Evolutionary conservation across 2,888 invertebrate species (phyloP).

Genomic region (Liopterus haemorrhoidalis): DNA sequence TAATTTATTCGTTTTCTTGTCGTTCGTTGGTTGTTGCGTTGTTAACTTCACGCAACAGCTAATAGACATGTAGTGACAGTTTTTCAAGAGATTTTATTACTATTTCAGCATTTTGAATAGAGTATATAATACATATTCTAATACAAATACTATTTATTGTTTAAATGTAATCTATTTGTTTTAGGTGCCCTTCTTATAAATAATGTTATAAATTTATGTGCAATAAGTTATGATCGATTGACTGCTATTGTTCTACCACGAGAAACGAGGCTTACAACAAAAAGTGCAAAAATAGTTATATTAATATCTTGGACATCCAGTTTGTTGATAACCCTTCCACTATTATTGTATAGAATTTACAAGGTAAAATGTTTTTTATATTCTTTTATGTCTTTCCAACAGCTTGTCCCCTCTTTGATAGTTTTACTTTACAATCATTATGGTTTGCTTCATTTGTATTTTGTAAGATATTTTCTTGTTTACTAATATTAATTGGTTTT

Average conservation of each 20-base stretch:
- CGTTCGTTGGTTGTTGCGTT: too few species aligned
- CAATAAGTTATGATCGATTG: conserved; percentile 76
- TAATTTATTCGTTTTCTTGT: too few species aligned
- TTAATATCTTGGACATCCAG: conserved; percentile 62
- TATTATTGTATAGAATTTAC: conserved; percentile 58
- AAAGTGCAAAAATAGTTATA: conserved; percentile 60
- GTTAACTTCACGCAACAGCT: too few species aligned
- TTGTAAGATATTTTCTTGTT: too few species aligned
- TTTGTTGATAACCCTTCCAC: conserved; percentile 57
- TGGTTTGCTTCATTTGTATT: too few species aligned
- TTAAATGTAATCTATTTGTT: conserved; percentile 4
- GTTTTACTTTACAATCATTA: too few species aligned
- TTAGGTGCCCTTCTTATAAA: conserved; percentile 65
- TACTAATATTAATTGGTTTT: conserved; percentile 25
- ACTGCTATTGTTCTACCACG: conserved; percentile 71
- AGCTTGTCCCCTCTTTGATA: too few species aligned
- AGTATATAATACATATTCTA: not conserved
- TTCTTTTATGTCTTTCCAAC: too few species aligned
- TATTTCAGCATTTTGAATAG: not conserved
- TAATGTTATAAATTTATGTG: conserved; percentile 69
- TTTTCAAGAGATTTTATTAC: not conserved
- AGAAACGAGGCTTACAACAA: conserved; percentile 62
- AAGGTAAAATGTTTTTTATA: too few species aligned
- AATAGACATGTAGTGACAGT: too few species aligned
- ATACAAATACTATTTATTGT: not conserved